Evolutionary conservation across 2,797 vertebrate species (phyloP).

Genomic region (Phoeniculus purpureus): DNA sequence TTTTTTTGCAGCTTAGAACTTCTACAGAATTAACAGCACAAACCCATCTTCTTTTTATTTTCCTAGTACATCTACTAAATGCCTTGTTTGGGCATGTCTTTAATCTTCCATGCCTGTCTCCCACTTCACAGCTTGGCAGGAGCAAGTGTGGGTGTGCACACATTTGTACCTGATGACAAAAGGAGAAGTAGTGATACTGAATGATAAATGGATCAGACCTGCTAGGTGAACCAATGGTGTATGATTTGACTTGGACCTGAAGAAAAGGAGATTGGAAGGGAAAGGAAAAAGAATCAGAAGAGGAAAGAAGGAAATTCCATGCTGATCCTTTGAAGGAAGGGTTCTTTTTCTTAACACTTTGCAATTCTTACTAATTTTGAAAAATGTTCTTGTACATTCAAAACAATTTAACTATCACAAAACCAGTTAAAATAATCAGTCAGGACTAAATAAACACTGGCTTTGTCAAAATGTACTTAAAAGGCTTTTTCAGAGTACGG

Average conservation of each 20-base stretch:
- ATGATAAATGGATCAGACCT: neutral
- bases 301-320: neutral
- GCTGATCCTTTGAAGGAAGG: neutral
- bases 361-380: neutral
- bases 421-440: neutral
- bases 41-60: neutral
- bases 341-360: neutral
- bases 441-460: neutral
- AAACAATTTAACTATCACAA: neutral
- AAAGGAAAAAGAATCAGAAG: neutral
- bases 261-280: neutral
- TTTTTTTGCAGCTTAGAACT: neutral
- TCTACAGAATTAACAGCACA: neutral
- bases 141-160: accelerated
- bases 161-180: neutral
- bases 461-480: neutral
- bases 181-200: neutral
- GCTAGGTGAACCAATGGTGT: neutral
- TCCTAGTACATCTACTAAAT: neutral
- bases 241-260: neutral
- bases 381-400: neutral
- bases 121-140: neutral
- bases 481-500: neutral
- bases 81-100: neutral
- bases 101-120: neutral